Percentiles rank a stretch among this genome's conserved stretches.
Conservation (phyloP, 2,888 invertebrate species). For the Oasisia sp. region DNA sequence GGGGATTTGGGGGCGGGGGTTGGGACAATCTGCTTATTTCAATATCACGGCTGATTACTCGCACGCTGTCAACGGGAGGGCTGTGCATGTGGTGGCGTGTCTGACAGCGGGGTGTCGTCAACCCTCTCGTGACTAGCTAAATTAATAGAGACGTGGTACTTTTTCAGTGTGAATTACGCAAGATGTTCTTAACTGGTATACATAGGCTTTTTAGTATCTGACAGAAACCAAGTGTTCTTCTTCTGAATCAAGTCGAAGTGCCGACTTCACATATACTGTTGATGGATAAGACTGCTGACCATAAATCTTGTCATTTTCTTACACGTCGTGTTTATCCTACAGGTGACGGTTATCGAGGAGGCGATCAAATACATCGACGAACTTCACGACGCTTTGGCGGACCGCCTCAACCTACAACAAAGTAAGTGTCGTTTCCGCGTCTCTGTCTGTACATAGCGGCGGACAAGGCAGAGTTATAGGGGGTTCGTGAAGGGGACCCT, state of each 20-base stretch:
- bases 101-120: background rate
- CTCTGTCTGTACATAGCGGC: background rate
- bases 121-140: background rate
- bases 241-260: too few species aligned
- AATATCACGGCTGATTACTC: background rate
- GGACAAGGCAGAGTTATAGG: background rate
- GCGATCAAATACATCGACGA: constrained; percentile 67
- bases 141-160: background rate
- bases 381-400: constrained; percentile 62
- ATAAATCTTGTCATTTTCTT: constrained; percentile 26
- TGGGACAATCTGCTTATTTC: background rate
- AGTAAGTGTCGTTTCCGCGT: background rate
- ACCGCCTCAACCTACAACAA: constrained; percentile 13
- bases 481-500: background rate
- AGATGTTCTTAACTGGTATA: background rate
- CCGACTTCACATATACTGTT: background rate
- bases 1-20: background rate
- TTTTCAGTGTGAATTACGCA: background rate
- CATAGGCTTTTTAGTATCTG: background rate
- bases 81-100: background rate
- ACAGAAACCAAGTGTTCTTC: background rate
- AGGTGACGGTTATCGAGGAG: constrained; percentile 67
- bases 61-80: background rate
- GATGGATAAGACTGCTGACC: background rate
- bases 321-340: constrained; percentile 27